Conservation (phyloP, 2,888 invertebrate genomes). For the Rhogogaster chlorosoma region DNA sequence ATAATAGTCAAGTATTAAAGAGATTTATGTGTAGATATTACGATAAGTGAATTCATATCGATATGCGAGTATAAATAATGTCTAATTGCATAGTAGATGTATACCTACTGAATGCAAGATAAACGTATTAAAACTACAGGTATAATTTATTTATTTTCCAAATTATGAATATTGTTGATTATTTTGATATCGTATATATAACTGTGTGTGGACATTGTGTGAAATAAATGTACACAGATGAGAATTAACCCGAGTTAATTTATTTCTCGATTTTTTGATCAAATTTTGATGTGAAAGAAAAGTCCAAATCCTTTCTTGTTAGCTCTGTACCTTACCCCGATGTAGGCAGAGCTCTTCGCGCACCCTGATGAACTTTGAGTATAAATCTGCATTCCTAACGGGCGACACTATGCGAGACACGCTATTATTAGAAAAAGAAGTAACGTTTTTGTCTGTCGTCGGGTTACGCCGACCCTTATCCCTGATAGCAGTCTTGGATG, state of each 20-base stretch:
- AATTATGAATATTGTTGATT: not conserved
- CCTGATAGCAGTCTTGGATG: not conserved
- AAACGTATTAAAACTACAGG: not conserved
- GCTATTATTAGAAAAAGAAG: slow-evolving; percentile 48
- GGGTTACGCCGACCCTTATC: slow-evolving; percentile 44
- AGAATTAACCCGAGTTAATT: not conserved
- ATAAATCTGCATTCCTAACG: slow-evolving; percentile 50
- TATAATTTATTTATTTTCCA: slow-evolving; percentile 33
- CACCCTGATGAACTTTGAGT: slow-evolving; percentile 40
- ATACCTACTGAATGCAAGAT: not conserved
- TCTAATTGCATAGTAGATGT: not conserved
- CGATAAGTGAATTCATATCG: slow-evolving; percentile 7
- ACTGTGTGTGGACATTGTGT: slow-evolving; percentile 15
- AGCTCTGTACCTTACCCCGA: not conserved
- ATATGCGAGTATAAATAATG: not conserved
- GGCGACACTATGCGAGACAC: slow-evolving; percentile 46
- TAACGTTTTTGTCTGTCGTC: slow-evolving; percentile 48
- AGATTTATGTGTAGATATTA: not conserved
- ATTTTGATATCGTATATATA: slow-evolving; percentile 31
- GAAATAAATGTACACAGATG: slow-evolving; percentile 36
- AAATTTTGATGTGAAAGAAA: not conserved
- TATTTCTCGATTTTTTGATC: not conserved
- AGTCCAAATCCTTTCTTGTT: not conserved
- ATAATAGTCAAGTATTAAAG: not conserved
- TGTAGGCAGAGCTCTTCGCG: not conserved